These are phyloP conservation scores for Narcine bancroftii DNA, from an alignment of 2,113 vertebrate genomes.

Conservation along the genomic window DNA sequence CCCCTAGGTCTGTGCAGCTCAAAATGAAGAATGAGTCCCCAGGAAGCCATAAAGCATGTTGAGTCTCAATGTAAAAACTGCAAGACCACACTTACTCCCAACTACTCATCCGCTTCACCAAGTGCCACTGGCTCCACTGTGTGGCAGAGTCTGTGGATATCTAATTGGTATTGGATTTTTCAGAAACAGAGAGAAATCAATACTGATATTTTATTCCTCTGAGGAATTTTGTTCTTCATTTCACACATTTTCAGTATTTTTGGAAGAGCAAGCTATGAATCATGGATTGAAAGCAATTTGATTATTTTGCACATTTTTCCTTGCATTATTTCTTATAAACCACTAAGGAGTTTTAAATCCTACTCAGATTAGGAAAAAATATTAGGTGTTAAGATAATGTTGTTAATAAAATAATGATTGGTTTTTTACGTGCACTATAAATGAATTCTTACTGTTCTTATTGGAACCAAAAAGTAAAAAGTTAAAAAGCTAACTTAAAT, in stretches of 20 bases:
- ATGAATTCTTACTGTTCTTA: neutral
- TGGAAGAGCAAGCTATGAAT: neutral
- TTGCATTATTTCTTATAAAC: neutral
- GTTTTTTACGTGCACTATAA: neutral
- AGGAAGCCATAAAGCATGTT: no score
- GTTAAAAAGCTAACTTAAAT: slow-evolving; percentile 33
- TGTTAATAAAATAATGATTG: neutral
- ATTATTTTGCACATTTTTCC: neutral
- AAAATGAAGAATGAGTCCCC: no score
- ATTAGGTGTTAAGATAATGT: neutral
- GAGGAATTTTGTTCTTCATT: neutral
- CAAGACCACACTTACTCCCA: no score
- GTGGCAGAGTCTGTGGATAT: no score
- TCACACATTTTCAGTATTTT: neutral
- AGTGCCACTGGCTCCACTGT: no score
- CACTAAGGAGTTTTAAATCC: neutral
- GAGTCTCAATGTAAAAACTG: no score
- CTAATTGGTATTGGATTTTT: no score
- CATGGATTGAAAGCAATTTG: neutral
- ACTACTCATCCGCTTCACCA: no score
- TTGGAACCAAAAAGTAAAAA: neutral
- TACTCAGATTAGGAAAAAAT: neutral
- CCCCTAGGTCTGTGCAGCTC: no score
- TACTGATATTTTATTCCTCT: neutral
- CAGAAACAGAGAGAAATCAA: no score